Base-by-base conservation (phyloP, 2,888 invertebrate species). In the Oscheius sp. region DNA sequence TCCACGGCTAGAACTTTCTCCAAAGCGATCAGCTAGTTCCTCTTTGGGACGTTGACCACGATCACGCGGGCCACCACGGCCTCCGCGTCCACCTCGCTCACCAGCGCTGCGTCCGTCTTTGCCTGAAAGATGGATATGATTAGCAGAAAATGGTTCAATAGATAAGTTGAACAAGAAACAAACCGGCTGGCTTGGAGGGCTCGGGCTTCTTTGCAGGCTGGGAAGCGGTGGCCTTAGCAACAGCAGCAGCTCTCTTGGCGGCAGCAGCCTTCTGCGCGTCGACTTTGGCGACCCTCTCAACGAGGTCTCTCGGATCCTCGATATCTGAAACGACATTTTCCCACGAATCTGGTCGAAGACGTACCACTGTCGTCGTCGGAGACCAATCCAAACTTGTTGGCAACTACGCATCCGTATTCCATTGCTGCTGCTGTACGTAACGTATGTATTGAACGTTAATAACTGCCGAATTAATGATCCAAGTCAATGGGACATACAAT, bases 361-460 rank as follows among this genome's bases (percentile, higher is more conserved):
- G 11, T 78, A 76, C 76, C 59, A 85, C 85, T 85, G 70, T 84
- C 85, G 75, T 86, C 86, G 73, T 82, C 81, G 70, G 82, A 82
- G 63, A 81, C 73, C 71, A 80, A 79, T 73, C 77, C 80, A 79
- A 85, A 86, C 77, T 86, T 86, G 81, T 86, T 86, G 77, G 84
- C 79, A 33, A 81, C 78, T 66, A 78, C 76, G 70, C 78, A 76
- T 59, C 86, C 86, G 84, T 86, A 86, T 76, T 84, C 84, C 47
- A 77, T 65, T 74, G 73, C 77, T 68, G 50, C 73, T 75, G 42
- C 42, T 42, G 3, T 7, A 42, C 42, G 42, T 42, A 42, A 42
- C 42, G 42, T 42, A 42, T 42, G 3, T 42, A 7, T 42, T 42
- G 4, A 42, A 42, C 42, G 42, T 42, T 42, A 42, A 42, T 3